phyloP scores from a whole-genome alignment of 2,888 invertebrate species.

The Nemotelus pantherinus region DNA sequence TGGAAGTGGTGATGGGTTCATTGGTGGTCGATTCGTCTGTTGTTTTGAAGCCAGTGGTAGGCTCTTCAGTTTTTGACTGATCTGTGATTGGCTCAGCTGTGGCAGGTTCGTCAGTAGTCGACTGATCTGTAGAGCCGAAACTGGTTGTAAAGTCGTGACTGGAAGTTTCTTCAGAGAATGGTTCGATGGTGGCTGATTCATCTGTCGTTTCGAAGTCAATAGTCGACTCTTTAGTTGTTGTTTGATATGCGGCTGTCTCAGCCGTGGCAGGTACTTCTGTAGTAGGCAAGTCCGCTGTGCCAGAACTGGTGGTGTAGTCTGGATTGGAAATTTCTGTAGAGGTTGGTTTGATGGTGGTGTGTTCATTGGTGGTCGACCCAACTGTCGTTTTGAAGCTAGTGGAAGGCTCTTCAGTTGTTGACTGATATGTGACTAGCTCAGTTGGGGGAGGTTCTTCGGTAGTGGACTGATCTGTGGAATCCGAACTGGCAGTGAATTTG shows the following conservation, averaged over 20 bases:
- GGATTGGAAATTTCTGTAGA: neutral
- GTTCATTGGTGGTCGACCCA: neutral
- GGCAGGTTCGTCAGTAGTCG: neutral
- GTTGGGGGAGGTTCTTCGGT: neutral
- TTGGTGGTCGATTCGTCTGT: neutral
- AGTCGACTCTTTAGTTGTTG: neutral
- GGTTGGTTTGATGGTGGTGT: neutral
- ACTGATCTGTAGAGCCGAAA: neutral
- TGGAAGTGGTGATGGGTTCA: neutral
- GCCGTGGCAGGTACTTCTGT: slow-evolving; percentile 1
- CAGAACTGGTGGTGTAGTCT: neutral
- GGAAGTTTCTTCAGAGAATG: neutral
- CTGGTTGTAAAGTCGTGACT: neutral
- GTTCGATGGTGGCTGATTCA: neutral
- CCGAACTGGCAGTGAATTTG: neutral
- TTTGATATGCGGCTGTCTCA: neutral
- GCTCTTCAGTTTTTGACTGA: neutral
- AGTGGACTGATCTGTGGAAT: neutral
- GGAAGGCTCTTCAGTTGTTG: neutral
- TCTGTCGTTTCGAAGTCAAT: neutral
- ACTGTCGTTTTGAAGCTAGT: neutral
- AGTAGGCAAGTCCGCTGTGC: neutral
- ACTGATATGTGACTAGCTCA: neutral
- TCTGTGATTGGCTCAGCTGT: neutral
- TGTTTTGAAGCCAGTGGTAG: neutral